phyloP scores from a whole-genome alignment of 2,797 vertebrate species.

The Poeciliopsis gracilis region DNA sequence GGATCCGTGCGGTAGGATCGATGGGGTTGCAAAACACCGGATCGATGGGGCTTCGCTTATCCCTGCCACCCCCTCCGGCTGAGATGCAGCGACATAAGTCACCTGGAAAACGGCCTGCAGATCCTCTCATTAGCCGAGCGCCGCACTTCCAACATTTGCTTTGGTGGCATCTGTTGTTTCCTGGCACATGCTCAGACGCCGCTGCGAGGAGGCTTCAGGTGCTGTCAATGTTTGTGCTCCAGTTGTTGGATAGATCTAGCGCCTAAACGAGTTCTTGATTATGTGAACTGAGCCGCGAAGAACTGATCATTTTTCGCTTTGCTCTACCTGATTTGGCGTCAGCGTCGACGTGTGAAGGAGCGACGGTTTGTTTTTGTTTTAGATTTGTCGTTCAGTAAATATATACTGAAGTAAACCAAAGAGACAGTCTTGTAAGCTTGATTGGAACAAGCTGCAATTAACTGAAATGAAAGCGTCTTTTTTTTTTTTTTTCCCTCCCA shows the following conservation, averaged over 20 bases:
- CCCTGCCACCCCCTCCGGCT: constrained; percentile 56
- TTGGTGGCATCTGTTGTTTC: constrained; percentile 73
- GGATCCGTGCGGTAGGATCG: constrained; percentile 46
- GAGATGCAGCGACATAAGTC: constrained; percentile 65
- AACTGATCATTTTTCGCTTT: constrained; percentile 7
- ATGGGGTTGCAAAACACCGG: constrained; percentile 49
- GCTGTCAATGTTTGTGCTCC: constrained; percentile 39
- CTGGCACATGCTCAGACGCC: constrained; percentile 50
- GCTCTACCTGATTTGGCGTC: constrained; percentile 1
- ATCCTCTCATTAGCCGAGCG: constrained; percentile 64
- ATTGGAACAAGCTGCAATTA: not conserved
- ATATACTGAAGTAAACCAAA: not conserved
- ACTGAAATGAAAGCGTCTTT: not conserved
- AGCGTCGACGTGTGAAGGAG: not conserved
- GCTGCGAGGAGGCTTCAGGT: constrained; percentile 58
- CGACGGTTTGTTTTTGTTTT: not conserved
- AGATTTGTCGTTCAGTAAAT: not conserved
- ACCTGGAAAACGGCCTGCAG: constrained; percentile 65
- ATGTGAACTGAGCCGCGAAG: constrained; percentile 17
- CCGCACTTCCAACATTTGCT: constrained; percentile 69
- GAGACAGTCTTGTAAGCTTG: not conserved
- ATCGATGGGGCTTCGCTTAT: constrained; percentile 70
- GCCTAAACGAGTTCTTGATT: constrained; percentile 15
- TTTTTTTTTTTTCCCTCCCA: not conserved
- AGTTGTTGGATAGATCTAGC: constrained; percentile 27